A percentile compares a stretch with the other conserved stretches of the same genome.
These are phyloP conservation scores for Psittacara wagleri DNA, from an alignment of 2,113 vertebrate genomes.

Conservation along the genomic window DNA sequence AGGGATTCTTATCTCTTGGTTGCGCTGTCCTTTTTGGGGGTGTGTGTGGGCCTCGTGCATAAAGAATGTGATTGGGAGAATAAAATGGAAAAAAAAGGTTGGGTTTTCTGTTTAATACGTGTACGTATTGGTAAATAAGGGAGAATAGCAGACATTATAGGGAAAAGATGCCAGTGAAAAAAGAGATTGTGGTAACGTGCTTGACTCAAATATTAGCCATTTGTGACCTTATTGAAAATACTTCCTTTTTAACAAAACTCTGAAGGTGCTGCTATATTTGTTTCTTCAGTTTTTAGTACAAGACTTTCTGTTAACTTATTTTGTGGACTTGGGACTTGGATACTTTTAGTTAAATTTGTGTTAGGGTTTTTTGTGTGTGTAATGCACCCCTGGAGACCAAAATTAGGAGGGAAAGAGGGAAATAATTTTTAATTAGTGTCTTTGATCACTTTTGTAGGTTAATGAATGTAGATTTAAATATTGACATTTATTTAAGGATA, in stretches of 20 bases:
- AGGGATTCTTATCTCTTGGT: not conserved
- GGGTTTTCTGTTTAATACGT: accelerated
- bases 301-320: not conserved
- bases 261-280: not conserved
- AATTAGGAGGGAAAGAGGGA: not conserved
- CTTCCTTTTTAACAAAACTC: not conserved
- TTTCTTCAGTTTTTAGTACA: not conserved
- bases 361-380: not conserved
- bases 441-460: not conserved
- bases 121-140: not conserved
- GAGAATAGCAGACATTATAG: not conserved
- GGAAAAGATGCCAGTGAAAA: not conserved
- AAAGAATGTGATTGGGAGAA: not conserved
- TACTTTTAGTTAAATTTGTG: not conserved
- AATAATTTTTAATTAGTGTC: not conserved
- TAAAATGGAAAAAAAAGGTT: not conserved
- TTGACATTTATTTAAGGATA: not conserved
- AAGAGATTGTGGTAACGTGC: not conserved
- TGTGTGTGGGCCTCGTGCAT: not conserved
- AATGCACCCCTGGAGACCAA: not conserved
- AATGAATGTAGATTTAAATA: not conserved
- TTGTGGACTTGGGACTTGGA: not conserved
- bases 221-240: not conserved
- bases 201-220: not conserved
- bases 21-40: not conserved